Conservation (phyloP, 2,113 vertebrate species). For the Gallinago media region DNA sequence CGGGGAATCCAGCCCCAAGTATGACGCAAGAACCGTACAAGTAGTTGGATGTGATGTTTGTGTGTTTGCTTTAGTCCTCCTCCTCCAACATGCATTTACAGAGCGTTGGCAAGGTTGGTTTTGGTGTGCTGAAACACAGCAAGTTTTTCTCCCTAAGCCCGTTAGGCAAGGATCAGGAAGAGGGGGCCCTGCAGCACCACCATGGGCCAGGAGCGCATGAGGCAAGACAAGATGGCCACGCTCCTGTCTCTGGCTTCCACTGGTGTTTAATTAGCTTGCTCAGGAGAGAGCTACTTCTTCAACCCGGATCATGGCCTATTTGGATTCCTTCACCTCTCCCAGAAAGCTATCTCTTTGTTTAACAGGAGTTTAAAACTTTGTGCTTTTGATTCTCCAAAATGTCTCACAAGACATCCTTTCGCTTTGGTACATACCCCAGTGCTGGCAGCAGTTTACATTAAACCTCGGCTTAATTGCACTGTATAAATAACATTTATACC, state of each 20-base stretch:
- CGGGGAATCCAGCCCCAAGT: rapidly evolving
- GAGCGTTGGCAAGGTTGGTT: not conserved
- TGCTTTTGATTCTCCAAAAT: not conserved
- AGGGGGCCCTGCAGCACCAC: not conserved
- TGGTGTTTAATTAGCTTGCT: not conserved
- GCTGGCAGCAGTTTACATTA: not conserved
- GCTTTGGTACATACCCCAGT: not conserved
- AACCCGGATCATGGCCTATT: not conserved
- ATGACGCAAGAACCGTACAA: not conserved
- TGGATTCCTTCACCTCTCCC: not conserved
- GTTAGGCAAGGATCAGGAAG: not conserved
- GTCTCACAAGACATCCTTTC: not conserved
- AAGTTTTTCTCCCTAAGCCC: not conserved
- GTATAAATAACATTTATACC: constrained; percentile 34
- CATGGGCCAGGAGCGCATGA: not conserved
- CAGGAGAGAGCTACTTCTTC: not conserved
- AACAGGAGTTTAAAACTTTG: not conserved
- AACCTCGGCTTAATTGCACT: constrained; percentile 29
- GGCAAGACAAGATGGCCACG: not conserved
- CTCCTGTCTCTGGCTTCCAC: not conserved
- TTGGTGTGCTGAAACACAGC: not conserved
- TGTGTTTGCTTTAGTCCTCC: not conserved
- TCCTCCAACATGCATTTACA: not conserved
- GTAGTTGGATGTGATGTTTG: not conserved
- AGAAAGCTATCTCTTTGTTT: not conserved